A percentile compares a stretch with the other conserved stretches of the same genome.
These are phyloP conservation scores for Lamprologus ornatipinnis DNA, from an alignment of 2,113 vertebrate genomes.

Conservation along the genomic window DNA sequence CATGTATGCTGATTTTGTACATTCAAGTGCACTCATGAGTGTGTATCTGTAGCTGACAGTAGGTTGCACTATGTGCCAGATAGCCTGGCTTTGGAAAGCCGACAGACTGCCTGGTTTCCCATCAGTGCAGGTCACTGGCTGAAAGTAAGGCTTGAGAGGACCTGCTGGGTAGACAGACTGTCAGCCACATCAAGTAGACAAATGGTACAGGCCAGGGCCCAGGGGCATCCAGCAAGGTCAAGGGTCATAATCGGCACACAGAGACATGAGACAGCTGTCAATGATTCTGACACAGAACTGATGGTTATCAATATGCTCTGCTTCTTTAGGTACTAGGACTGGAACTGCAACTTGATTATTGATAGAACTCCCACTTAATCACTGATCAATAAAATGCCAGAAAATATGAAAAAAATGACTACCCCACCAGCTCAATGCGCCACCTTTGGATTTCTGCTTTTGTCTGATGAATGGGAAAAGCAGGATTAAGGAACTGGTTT, in stretches of 20 bases:
- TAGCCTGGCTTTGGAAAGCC: constrained; percentile 20
- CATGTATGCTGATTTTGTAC: not conserved
- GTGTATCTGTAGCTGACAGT: not conserved
- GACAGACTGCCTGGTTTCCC: constrained; percentile 53
- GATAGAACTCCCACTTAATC: not conserved
- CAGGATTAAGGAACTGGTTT: not conserved
- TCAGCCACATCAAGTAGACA: constrained; percentile 43
- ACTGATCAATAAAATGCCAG: not conserved
- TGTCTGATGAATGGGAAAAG: not conserved
- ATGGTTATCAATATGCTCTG: not conserved
- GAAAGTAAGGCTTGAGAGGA: constrained; percentile 39
- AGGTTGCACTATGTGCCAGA: constrained; percentile 15
- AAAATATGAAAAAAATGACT: not conserved
- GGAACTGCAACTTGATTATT: not conserved
- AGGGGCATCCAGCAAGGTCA: constrained; percentile 31
- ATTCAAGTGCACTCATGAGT: not conserved
- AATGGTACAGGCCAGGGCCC: constrained; percentile 19
- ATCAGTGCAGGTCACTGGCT: constrained; percentile 46
- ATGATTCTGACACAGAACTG: not conserved
- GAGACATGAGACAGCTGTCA: not conserved
- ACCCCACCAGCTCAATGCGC: not conserved
- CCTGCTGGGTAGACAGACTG: constrained; percentile 65
- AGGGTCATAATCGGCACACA: constrained; percentile 9
- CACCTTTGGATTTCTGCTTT: not conserved
- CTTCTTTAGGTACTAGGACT: not conserved